phyloP scores from a whole-genome alignment of 2,888 invertebrate species.

The Julus scandinavius region DNA sequence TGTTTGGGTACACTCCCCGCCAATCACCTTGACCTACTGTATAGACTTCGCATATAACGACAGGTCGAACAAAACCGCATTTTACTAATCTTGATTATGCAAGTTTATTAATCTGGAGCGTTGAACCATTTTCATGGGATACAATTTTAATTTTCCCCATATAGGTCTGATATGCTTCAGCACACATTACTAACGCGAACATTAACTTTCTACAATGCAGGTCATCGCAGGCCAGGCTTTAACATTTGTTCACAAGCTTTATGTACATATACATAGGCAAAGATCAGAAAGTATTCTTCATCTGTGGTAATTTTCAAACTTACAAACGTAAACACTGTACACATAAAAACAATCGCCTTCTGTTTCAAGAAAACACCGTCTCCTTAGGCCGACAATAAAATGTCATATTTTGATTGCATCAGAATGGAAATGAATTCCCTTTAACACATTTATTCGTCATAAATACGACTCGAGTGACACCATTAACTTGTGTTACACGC shows the following conservation, averaged over 20 bases:
- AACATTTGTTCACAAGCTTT: neutral
- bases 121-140: neutral
- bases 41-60: neutral
- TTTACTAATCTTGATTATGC: slow-evolving; percentile 13
- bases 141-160: neutral
- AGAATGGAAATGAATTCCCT: neutral
- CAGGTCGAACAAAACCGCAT: slow-evolving; percentile 21
- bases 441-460: slow-evolving; percentile 3
- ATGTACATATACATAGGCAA: neutral
- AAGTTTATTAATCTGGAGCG: neutral
- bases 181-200: neutral
- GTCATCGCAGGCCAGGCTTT: neutral
- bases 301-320: neutral
- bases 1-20: neutral
- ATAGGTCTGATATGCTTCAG: neutral
- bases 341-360: neutral
- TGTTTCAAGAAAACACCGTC: neutral
- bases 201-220: neutral
- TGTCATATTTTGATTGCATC: neutral
- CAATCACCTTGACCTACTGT: neutral
- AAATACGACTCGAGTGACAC: neutral
- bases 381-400: neutral
- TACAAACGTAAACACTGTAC: neutral
- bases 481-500: neutral
- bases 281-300: neutral